These are phyloP conservation scores for Dreissena rostriformis DNA, from an alignment of 1,140 invertebrate species.

Conservation along the genomic window DNA sequence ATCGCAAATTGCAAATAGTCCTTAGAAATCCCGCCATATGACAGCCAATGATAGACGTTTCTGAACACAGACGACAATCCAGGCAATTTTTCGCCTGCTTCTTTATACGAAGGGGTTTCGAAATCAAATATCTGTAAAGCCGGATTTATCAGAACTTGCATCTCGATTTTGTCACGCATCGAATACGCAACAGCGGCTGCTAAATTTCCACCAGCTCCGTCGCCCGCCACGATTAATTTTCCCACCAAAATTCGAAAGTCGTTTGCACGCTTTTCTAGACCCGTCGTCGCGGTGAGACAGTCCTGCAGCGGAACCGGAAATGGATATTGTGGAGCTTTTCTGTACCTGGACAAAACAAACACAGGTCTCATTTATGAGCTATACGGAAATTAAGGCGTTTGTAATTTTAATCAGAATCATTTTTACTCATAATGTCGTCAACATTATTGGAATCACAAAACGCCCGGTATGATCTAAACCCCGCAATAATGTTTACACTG, in stretches of 20 bases:
- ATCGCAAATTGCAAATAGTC: conserved; percentile 49
- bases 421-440: no score
- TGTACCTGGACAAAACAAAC: conserved; percentile 64
- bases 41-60: conserved; percentile 68
- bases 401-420: no score
- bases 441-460: no score
- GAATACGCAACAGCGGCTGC: conserved; percentile 72
- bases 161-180: conserved; percentile 63
- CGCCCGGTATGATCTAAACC: no score
- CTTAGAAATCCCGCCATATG: conserved; percentile 62
- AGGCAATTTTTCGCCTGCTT: conserved; percentile 59
- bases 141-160: conserved; percentile 77
- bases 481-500: no score
- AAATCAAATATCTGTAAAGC: conserved; percentile 76
- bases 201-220: conserved; percentile 77
- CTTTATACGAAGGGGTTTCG: conserved; percentile 76
- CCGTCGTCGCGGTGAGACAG: conserved; percentile 71
- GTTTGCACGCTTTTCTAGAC: conserved; percentile 61
- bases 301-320: conserved; percentile 75
- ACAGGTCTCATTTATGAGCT: no score
- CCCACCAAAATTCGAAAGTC: conserved; percentile 66
- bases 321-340: conserved; percentile 73
- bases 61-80: conserved; percentile 70
- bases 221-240: conserved; percentile 71
- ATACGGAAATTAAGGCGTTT: no score